A percentile compares a stretch with the other conserved stretches of the same genome.
These are phyloP conservation scores for Zelostemma sp. DNA, from an alignment of 1,140 invertebrate genomes.

Conservation along the genomic window DNA sequence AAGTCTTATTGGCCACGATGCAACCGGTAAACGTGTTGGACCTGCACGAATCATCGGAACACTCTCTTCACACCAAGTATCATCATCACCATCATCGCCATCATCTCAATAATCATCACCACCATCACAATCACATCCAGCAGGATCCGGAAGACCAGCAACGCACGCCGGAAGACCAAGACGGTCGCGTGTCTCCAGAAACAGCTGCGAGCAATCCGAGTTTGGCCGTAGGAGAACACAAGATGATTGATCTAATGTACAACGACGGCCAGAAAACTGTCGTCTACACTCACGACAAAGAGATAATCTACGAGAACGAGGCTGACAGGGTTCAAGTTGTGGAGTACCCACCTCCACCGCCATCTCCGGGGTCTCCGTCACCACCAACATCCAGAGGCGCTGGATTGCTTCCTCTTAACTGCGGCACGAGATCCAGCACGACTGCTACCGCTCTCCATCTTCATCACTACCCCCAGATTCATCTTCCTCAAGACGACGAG, in stretches of 20 bases:
- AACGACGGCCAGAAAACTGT: conserved; percentile 85
- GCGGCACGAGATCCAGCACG: conserved; percentile 58
- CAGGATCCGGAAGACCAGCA: conserved; percentile 47
- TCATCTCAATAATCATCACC: conserved; percentile 56
- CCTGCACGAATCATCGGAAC: conserved; percentile 73
- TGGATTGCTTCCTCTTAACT: conserved; percentile 69
- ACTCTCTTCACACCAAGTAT: conserved; percentile 72
- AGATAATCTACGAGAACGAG: conserved; percentile 69
- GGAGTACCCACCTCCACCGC: conserved; percentile 66
- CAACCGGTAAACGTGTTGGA: conserved; percentile 78
- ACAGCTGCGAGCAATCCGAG: conserved; percentile 69
- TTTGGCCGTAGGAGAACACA: conserved; percentile 75
- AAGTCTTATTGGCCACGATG: conserved; percentile 82
- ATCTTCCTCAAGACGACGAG: conserved; percentile 68
- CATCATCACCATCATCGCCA: conserved; percentile 66
- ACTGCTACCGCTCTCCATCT: conserved; percentile 63
- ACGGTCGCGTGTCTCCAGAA: conserved; percentile 73
- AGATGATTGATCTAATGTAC: conserved; percentile 82
- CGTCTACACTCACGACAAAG: conserved; percentile 77
- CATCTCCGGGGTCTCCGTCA: conserved; percentile 71
- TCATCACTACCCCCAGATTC: conserved; percentile 67
- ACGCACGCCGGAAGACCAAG: conserved; percentile 62
- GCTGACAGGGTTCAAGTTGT: conserved; percentile 67
- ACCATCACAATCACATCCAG: conserved; percentile 58
- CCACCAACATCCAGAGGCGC: conserved; percentile 46